Conservation (phyloP, 2,113 vertebrate species). For the mouse (Mus musculus) region DNA sequence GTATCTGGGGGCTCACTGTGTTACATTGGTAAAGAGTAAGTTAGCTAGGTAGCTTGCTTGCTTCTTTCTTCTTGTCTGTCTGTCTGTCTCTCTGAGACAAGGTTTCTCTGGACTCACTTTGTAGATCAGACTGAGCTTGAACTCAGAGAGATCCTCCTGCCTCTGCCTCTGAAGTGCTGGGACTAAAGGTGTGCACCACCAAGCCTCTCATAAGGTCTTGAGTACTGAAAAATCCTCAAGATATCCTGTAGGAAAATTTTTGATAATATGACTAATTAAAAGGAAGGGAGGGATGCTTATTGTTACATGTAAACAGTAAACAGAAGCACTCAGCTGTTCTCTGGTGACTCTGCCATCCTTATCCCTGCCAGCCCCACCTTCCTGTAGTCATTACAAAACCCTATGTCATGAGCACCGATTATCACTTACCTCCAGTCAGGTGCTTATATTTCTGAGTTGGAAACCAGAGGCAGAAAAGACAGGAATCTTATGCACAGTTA, state of each 20-base stretch:
- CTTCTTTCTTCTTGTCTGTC: too few relatives aligned
- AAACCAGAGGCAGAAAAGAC: conserved; percentile 56
- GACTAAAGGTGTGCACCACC: too few relatives aligned
- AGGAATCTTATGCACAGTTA: conserved; percentile 35
- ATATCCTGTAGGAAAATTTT: conserved; percentile 34
- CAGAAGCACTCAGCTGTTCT: neutral
- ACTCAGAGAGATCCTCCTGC: too few relatives aligned
- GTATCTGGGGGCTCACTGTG: neutral
- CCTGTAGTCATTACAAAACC: conserved; percentile 65
- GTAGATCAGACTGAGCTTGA: too few relatives aligned
- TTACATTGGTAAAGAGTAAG: neutral
- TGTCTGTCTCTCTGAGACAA: too few relatives aligned
- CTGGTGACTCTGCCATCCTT: neutral
- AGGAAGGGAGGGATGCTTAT: neutral
- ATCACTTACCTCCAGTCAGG: conserved; percentile 38
- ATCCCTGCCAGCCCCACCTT: neutral
- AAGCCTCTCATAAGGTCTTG: neutral
- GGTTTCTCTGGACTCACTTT: too few relatives aligned
- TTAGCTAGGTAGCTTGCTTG: conserved; percentile 24
- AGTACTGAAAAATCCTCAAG: neutral
- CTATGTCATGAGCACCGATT: conserved; percentile 61
- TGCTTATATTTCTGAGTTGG: conserved; percentile 47
- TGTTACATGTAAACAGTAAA: conserved; percentile 29
- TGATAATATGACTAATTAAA: conserved; percentile 52
- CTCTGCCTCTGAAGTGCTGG: too few relatives aligned